phyloP scores from a whole-genome alignment of 1,140 invertebrate genomes.

The Orussus abietinus region DNA sequence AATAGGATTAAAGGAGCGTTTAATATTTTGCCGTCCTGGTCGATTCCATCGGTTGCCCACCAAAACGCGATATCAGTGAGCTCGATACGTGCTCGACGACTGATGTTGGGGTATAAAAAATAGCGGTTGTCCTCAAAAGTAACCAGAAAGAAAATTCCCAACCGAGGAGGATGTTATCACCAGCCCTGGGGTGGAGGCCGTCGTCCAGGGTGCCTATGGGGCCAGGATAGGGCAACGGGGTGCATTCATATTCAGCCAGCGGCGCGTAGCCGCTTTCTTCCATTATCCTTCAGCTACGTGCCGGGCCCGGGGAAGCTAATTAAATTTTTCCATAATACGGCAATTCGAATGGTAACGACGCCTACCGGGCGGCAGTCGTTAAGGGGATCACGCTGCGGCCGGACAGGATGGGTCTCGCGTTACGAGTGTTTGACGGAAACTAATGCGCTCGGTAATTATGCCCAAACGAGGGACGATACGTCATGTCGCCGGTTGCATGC shows the following conservation, averaged over 20 bases:
- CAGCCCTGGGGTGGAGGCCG: neutral
- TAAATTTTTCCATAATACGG: conserved; percentile 37
- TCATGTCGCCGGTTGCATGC: too few relatives aligned
- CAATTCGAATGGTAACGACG: conserved; percentile 33
- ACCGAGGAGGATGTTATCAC: conserved; percentile 15
- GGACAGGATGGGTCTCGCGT: conserved; percentile 3
- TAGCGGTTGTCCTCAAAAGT: too few relatives aligned
- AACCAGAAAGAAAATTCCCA: too few relatives aligned
- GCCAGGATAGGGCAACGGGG: too few relatives aligned
- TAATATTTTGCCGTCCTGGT: too few relatives aligned
- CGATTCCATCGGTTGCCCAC: too few relatives aligned
- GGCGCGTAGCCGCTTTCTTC: conserved; percentile 21
- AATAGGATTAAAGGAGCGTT: too few relatives aligned
- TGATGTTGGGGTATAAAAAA: too few relatives aligned
- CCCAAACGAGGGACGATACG: conserved; percentile 22
- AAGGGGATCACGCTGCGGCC: conserved; percentile 6
- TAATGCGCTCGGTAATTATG: conserved; percentile 26
- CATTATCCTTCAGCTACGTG: conserved; percentile 30
- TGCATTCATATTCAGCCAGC: conserved; percentile 25
- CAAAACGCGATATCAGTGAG: too few relatives aligned
- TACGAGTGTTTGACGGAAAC: conserved; percentile 16
- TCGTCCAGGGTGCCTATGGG: too few relatives aligned
- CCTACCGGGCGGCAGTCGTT: conserved; percentile 8
- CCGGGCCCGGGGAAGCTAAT: conserved; percentile 30
- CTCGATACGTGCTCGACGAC: too few relatives aligned